Base-by-base conservation (phyloP, 1,140 invertebrate species). In the Eupeodes corollae region DNA sequence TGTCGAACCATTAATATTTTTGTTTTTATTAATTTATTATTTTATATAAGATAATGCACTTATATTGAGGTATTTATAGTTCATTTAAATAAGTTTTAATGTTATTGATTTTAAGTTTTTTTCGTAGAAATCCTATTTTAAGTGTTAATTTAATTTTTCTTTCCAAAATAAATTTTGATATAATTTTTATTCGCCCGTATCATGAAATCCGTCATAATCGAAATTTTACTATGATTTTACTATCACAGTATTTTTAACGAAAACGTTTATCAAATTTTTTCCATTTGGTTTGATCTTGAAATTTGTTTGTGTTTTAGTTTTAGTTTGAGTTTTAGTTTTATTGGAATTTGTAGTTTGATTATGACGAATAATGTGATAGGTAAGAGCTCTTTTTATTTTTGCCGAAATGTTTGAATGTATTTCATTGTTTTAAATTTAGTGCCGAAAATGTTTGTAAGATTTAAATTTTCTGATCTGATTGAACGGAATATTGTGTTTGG, bases 31-130 rank as follows among this genome's bases (percentile, higher is more conserved):
- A 39, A n/a, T 43, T 11, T 15, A 6, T 42, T 47, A n/a, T 43
- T 31, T 42, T 42, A 39, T 34, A 44, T 44, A 54, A 54, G 45
- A 54, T 54, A 54, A 54, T 54, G 53, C 53, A 54, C 53, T 54
- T 54, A 47, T 47, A 49, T 52, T 54, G 53, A 54, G 53, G 53
- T 54, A 54, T 52, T 54, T 47, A 38, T 54, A 54, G 49, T 54
- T 47, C 31, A 48, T 46, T 52, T 48, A 43, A 26, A 33, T 47
- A n/a, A 21, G 34, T 16, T 52, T 53, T 26, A 46, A 35, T 40
- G 44, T 34, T 48, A 47, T 55, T 53, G 45, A 48, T 61, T 48
- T 35, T 56, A 48, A 47, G 45, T 49, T 52, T 48, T 58, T 51
- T 51, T 49, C 52, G 39, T 18, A 54, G 38, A 44, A 51, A 26